phyloP scores from a whole-genome alignment of 2,797 vertebrate species.

The Sitta carolinensis region DNA sequence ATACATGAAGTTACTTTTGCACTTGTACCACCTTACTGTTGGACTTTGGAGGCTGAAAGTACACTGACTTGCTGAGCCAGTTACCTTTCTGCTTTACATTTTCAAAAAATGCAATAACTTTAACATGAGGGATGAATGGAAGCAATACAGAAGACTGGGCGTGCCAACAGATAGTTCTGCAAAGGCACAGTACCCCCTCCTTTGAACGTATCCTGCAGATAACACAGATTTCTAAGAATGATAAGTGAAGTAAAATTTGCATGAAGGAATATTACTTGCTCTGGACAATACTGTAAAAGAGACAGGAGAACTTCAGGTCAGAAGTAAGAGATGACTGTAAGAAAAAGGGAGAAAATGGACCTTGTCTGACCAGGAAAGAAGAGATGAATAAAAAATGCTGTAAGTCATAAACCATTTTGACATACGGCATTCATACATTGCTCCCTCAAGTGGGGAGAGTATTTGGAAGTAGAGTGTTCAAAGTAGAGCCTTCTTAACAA shows the following conservation, averaged over 20 bases:
- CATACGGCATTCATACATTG: not conserved
- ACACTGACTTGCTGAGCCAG: not conserved
- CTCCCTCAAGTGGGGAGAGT: not conserved
- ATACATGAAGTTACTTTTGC: not conserved
- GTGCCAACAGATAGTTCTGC: not conserved
- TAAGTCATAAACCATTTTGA: not conserved
- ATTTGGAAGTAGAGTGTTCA: not conserved
- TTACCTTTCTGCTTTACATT: not conserved
- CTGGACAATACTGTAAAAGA: not conserved
- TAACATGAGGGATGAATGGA: not conserved
- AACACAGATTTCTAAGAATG: conserved; percentile 14
- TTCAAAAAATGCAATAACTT: not conserved
- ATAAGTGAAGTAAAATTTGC: not conserved
- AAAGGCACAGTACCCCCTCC: not conserved
- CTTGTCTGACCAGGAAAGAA: not conserved
- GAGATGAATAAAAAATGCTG: not conserved
- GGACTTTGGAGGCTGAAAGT: not conserved
- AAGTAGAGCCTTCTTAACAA: not conserved
- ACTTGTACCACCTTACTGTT: not conserved
- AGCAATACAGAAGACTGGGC: not conserved
- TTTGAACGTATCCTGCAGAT: not conserved
- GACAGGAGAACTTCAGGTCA: not conserved
- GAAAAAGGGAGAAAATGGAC: not conserved
- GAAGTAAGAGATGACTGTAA: not conserved
- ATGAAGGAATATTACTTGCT: not conserved